Conservation (phyloP, 2,113 vertebrate genomes). For the Miniopterus natalensis region DNA sequence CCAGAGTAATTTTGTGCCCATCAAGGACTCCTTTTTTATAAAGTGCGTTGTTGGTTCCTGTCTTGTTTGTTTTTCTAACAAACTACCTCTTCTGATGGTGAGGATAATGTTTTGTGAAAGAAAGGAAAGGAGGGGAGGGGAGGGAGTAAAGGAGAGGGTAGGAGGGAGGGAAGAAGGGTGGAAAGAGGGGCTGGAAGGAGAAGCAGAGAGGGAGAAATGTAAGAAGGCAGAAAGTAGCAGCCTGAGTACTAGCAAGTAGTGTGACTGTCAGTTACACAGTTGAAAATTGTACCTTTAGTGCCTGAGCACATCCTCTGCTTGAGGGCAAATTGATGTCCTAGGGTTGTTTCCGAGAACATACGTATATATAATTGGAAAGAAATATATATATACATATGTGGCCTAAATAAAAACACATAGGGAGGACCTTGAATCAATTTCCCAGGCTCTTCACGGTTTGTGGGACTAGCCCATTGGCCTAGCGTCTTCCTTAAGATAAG, state of each 20-base stretch:
- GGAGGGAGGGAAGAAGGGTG: fast-evolving
- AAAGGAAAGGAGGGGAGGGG: not conserved
- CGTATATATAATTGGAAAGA: not conserved
- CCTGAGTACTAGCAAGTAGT: not conserved
- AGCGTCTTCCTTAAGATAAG: not conserved
- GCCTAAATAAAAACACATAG: not conserved
- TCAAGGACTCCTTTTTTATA: not conserved
- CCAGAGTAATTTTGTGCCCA: not conserved
- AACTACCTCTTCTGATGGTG: not conserved
- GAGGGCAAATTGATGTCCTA: not conserved
- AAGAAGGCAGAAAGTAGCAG: not conserved
- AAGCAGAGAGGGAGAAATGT: not conserved
- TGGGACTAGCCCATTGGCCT: not conserved
- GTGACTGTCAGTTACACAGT: not conserved
- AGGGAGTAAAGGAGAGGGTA: not conserved
- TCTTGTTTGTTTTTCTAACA: not conserved
- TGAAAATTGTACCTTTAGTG: not conserved
- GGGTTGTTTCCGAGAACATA: not conserved
- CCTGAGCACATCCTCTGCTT: not conserved
- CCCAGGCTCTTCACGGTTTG: not conserved
- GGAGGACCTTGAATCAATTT: not conserved
- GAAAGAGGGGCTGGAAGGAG: not conserved
- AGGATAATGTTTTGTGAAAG: not conserved
- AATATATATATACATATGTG: not conserved
- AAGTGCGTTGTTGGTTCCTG: not conserved